These are phyloP conservation scores for Agrilus cyanescens DNA, from an alignment of 2,888 invertebrate genomes.

Conservation along the genomic window DNA sequence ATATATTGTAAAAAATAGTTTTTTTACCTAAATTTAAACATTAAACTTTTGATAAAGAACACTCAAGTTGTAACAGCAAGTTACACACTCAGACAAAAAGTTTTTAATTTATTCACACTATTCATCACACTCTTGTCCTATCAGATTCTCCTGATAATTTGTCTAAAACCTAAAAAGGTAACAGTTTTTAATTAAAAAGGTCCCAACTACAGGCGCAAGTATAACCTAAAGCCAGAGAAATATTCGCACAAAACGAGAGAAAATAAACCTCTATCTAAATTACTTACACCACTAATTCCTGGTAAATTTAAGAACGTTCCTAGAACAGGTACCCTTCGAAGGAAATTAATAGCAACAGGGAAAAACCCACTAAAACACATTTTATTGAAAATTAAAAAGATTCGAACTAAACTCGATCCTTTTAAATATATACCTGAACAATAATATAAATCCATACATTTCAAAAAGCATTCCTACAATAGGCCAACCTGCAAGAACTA, in stretches of 20 bases:
- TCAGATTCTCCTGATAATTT: conserved; percentile 72
- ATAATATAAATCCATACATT: conserved; percentile 85
- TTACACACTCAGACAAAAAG: too few relatives aligned
- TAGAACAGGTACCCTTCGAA: conserved; percentile 83
- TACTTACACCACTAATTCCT: conserved; percentile 70
- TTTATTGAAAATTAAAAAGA: conserved; percentile 3
- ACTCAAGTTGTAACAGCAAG: too few relatives aligned
- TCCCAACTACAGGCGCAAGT: too few relatives aligned
- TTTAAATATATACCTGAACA: conserved; percentile 54
- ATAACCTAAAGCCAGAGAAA: too few relatives aligned
- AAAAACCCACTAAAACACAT: conserved; percentile 78
- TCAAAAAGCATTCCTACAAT: conserved; percentile 93
- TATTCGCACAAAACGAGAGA: too few relatives aligned
- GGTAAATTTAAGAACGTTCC: conserved; percentile 84
- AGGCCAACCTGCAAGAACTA: conserved; percentile 93
- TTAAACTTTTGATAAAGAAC: too few relatives aligned
- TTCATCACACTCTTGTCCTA: conserved; percentile 67
- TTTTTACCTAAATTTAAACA: neutral
- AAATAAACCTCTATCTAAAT: neutral
- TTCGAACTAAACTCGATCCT: neutral
- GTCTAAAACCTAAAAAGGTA: conserved; percentile 65
- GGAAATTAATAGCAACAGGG: conserved; percentile 90
- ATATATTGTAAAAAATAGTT: neutral
- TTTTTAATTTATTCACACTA: neutral
- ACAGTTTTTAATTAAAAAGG: too few relatives aligned